These are phyloP conservation scores for Drosophila lacteicornis DNA, from an alignment of 1,140 invertebrate species.

Conservation along the genomic window DNA sequence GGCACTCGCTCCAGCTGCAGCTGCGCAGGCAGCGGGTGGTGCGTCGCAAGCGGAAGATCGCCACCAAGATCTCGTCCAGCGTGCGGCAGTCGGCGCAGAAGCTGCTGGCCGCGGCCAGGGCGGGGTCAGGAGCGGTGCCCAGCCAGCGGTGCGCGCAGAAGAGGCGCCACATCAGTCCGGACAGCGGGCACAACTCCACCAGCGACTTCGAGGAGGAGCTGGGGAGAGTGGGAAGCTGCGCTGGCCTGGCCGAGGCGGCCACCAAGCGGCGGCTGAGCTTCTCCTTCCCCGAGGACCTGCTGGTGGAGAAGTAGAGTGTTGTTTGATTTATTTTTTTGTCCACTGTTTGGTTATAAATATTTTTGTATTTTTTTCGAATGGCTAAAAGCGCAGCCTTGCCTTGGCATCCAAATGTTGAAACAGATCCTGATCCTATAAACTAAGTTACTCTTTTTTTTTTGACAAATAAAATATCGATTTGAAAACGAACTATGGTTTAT, in stretches of 20 bases:
- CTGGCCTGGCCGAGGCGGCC: slow-evolving; percentile 31
- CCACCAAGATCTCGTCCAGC: slow-evolving; percentile 65
- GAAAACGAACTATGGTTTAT: not conserved
- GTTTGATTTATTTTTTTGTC: not conserved
- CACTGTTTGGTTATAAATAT: slow-evolving; percentile 8
- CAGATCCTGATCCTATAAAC: slow-evolving; percentile 43
- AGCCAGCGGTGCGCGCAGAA: slow-evolving; percentile 39
- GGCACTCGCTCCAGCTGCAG: slow-evolving; percentile 55
- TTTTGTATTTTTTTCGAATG: slow-evolving; percentile 42
- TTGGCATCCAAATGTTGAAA: slow-evolving; percentile 33
- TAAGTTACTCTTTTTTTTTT: slow-evolving; percentile 34
- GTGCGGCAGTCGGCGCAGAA: slow-evolving; percentile 74
- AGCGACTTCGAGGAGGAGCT: slow-evolving; percentile 56
- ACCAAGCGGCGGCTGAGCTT: slow-evolving; percentile 77
- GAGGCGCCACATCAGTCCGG: slow-evolving; percentile 72
- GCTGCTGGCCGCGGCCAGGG: slow-evolving; percentile 51
- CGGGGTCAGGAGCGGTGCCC: slow-evolving; percentile 47
- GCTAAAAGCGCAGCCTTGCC: slow-evolving; percentile 54
- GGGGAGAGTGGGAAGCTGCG: slow-evolving; percentile 2
- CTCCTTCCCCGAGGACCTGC: slow-evolving; percentile 66
- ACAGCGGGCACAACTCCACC: slow-evolving; percentile 78
- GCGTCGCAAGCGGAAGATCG: slow-evolving; percentile 74
- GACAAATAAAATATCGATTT: slow-evolving; percentile 30
- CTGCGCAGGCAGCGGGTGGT: slow-evolving; percentile 76
- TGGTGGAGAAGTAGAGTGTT: slow-evolving; percentile 43